Evolutionary conservation across 1,140 invertebrate species (phyloP).

Genomic region (Pollicipes pollicipes): DNA sequence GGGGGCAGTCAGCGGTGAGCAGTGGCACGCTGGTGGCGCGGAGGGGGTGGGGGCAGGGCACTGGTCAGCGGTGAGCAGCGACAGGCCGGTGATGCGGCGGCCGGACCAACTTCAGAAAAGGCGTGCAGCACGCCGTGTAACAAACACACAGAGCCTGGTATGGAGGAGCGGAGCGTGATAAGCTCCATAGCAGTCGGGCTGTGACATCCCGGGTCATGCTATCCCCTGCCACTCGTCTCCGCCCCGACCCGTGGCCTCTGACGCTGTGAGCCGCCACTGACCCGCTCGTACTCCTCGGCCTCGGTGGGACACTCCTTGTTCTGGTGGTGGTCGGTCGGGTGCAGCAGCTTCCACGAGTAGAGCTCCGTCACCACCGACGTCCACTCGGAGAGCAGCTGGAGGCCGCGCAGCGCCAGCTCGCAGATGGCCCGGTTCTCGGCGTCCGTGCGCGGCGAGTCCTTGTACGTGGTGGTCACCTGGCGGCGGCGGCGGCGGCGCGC

Average conservation of each 20-base stretch:
- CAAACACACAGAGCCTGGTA: too few relatives aligned
- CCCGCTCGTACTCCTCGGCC: slow-evolving; percentile 98
- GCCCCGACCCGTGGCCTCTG: background rate
- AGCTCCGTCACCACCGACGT: slow-evolving; percentile 92
- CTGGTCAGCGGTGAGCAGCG: too few relatives aligned
- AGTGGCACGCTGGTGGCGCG: background rate
- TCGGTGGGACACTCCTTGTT: slow-evolving; percentile 88
- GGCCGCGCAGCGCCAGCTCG: slow-evolving; percentile 72
- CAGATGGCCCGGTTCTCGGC: slow-evolving; percentile 80
- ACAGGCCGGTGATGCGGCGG: too few relatives aligned
- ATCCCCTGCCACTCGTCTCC: background rate
- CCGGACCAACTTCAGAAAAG: too few relatives aligned
- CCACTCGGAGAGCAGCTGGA: slow-evolving; percentile 91
- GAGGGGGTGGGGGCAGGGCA: too few relatives aligned
- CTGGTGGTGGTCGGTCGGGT: slow-evolving; percentile 92
- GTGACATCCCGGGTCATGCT: background rate
- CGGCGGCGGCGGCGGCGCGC: background rate
- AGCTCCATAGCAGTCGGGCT: too few relatives aligned
- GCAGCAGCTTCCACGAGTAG: slow-evolving; percentile 94
- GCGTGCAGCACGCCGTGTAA: too few relatives aligned
- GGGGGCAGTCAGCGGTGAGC: background rate
- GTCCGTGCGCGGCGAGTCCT: slow-evolving; percentile 73
- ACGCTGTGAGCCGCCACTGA: too few relatives aligned
- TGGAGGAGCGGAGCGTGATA: too few relatives aligned
- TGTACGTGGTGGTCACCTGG: slow-evolving; percentile 63